Evolutionary conservation across 2,888 invertebrate species (phyloP).

Genomic region (Meteorus colon): DNA sequence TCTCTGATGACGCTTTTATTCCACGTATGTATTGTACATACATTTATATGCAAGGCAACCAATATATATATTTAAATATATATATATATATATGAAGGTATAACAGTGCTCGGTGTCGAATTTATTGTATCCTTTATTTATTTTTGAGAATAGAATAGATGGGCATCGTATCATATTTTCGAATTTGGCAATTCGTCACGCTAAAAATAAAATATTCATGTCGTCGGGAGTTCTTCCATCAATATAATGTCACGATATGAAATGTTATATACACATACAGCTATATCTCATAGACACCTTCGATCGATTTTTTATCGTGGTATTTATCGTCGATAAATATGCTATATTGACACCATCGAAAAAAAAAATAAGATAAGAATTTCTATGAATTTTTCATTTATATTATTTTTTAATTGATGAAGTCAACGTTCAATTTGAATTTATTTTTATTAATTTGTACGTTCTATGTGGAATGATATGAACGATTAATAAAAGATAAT

Average conservation of each 20-base stretch:
- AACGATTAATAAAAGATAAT: not conserved
- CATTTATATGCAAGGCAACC: not conserved
- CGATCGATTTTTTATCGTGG: not conserved
- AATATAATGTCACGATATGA: not conserved
- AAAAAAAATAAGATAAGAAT: not conserved
- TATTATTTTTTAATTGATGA: not conserved
- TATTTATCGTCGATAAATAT: slow-evolving; percentile 3
- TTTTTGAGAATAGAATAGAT: not conserved
- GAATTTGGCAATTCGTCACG: not conserved
- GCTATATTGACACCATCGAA: not conserved
- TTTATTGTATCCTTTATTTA: not conserved
- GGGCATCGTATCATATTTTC: not conserved
- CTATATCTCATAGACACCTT: not conserved
- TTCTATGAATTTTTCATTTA: not conserved
- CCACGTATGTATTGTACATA: slow-evolving; percentile 1
- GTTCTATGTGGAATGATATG: too few relatives aligned
- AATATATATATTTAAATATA: not conserved
- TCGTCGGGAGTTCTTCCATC: not conserved
- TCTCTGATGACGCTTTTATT: slow-evolving; percentile 1
- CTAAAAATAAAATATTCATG: slow-evolving; percentile 1
- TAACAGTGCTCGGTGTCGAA: not conserved
- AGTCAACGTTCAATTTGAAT: not conserved
- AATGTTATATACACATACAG: not conserved
- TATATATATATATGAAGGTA: not conserved
- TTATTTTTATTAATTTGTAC: not conserved